These are phyloP conservation scores for Phymatocera aterrima DNA, from an alignment of 2,888 invertebrate species.

Conservation along the genomic window DNA sequence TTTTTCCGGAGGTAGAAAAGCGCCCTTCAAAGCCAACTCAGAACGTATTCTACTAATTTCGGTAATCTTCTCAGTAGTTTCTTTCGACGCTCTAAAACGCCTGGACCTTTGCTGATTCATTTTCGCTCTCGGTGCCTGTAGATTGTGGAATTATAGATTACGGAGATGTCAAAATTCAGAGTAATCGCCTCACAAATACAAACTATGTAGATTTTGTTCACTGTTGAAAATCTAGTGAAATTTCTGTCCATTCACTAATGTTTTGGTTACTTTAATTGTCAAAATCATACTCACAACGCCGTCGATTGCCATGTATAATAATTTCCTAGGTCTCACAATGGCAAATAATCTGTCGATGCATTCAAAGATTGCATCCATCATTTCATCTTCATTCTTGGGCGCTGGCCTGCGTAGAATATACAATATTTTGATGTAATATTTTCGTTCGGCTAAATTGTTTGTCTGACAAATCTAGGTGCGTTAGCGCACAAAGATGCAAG, in stretches of 20 bases:
- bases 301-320: conserved; percentile 99
- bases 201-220: too few relatives aligned
- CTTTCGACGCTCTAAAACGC: conserved; percentile 97
- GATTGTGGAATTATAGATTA: conserved; percentile 10
- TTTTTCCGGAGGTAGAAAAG: conserved; percentile 89
- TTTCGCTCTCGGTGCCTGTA: conserved; percentile 96
- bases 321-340: conserved; percentile 93
- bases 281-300: conserved; percentile 87
- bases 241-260: too few relatives aligned
- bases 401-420: conserved; percentile 81
- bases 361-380: conserved; percentile 99
- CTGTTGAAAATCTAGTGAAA: too few relatives aligned
- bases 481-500: not conserved
- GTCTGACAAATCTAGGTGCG: not conserved
- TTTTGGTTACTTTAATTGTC: not conserved
- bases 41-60: conserved; percentile 89
- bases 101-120: conserved; percentile 99
- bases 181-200: too few relatives aligned
- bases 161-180: not conserved
- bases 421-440: not conserved
- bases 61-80: conserved; percentile 90
- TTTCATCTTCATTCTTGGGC: conserved; percentile 99
- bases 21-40: conserved; percentile 85
- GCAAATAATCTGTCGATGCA: conserved; percentile 97
- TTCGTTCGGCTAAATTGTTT: not conserved